Base-by-base conservation (phyloP, 2,113 vertebrate species). In the Pelvicachromis taeniatus region DNA sequence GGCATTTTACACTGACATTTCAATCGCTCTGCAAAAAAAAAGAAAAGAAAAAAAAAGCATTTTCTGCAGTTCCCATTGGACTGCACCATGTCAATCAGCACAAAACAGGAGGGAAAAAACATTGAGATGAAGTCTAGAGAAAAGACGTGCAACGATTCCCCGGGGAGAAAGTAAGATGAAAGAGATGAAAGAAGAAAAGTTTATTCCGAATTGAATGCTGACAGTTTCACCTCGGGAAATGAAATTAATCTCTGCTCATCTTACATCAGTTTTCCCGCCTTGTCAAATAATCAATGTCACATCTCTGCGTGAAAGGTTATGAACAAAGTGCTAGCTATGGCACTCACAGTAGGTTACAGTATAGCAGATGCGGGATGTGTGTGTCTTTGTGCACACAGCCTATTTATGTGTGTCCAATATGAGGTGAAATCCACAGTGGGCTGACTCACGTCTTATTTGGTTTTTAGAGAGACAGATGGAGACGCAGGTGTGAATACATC, bases 381-480 rank as follows among this genome's bases (percentile, higher is more conserved):
- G 58, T 54, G 56, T 50, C 75, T 70, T 54, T 42, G 33, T 48
- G 77, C 14, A 31, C 35, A 14, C 38, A 73, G 56, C 19, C n/a
- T 81, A 56, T 85, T 73, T 52, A 79, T 87, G 89, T 90, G 88
- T 82, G 83, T 91, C 90, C 86, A 85, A 80, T 79, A 70, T 90
- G 93, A 93, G 86, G 85, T 80, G 56, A 85, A 86, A 86, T 92
- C 88, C 92, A 86, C 78, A 77, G 92, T 85, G 65, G 80, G 68
- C 85, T 94, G 93, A 94, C 86, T 94, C 92, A 93, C 55, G 50
- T 93, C 89, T 93, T 87, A 84, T 85, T 92, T 89, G 90, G 80
- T 90, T 82, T 63, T 92, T 82, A 86, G 85, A 58, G 85, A 93
- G 90, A 92, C 91, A 94, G 92, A 95, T 93, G 92, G 94, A 92